phyloP scores from a whole-genome alignment of 2,797 vertebrate species.

The Pangasius krempfi region DNA sequence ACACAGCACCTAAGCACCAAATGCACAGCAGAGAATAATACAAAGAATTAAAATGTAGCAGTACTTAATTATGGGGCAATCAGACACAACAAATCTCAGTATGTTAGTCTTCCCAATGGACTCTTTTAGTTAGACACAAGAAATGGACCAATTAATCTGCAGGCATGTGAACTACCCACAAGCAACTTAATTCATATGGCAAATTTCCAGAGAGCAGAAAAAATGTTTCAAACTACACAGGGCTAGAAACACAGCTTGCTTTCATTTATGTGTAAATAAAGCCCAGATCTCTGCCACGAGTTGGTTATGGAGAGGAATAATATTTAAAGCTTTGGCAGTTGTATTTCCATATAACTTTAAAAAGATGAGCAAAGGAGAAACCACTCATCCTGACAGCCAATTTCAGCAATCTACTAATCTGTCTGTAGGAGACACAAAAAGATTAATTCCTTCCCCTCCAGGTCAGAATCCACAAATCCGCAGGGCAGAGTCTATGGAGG shows the following conservation, averaged over 20 bases:
- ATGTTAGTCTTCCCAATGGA: background rate
- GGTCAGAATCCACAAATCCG: background rate
- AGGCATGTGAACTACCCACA: background rate
- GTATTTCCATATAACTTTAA: background rate
- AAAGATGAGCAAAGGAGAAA: conserved; percentile 13
- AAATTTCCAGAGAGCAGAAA: background rate
- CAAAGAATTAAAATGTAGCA: background rate
- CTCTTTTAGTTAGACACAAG: conserved; percentile 4
- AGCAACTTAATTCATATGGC: background rate
- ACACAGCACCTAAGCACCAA: background rate
- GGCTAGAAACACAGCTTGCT: background rate
- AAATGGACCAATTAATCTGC: background rate
- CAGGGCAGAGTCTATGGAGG: background rate
- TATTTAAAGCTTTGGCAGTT: background rate
- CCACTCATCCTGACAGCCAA: background rate
- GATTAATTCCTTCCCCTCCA: background rate
- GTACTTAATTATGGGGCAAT: background rate
- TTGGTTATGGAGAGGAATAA: background rate
- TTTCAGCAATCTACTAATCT: background rate
- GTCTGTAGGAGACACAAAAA: conserved; percentile 4
- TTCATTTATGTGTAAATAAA: conserved; percentile 18
- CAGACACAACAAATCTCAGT: background rate
- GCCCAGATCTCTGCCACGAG: background rate
- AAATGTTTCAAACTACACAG: background rate
- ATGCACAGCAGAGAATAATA: background rate